Base-by-base conservation (phyloP, 2,113 vertebrate species). In the Lota lota region DNA sequence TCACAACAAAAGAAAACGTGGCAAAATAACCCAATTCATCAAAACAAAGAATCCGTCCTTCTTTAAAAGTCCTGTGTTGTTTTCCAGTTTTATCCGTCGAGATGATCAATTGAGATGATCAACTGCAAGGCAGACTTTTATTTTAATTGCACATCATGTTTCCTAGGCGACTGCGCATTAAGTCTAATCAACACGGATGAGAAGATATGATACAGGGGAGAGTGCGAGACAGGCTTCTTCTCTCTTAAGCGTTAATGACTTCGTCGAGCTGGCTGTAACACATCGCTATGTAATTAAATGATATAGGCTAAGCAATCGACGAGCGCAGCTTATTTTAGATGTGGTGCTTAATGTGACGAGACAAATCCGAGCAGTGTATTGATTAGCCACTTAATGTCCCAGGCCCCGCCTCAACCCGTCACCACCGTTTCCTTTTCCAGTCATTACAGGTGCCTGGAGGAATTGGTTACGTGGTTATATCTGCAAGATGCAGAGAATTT, bases 361-460 rank as follows among this genome's bases (percentile, higher is more conserved):
- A 77, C 83, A 87, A 90, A 90, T 88, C 76, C 76, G 86, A 88
- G 88, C 72, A 68, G 68, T 21, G 24, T 90, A 90, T 91, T 75
- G 90, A 90, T 90, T 85, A 74, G 70, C 64, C 71, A 70, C 80
- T 87, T 89, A 86, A 87, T 88, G 88, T 82, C 85, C 85, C 72
- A 69, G 33, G 76, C 77, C 79, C 78, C 74, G 83, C 77, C 83
- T 86, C 82, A 64, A 87, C 77, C 83, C 83, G 87, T 61, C 76
- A 88, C 86, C 87, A 83, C 81, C 69, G 78, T 91, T 89, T 88
- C 80, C 84, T 90, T 90, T 85, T 83, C 74, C 82, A 87, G 81
- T 88, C 83, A 84, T 89, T 86, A 85, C 73, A 86, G 78, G 40
- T 88, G 71, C 16, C 73, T 58, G 51, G 74, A 73, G 77, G 80